Evolutionary conservation across 1,140 invertebrate species (phyloP), one percentile per base, ranked within the genome.

Genomic region (Gonioctena quinquepunctata): DNA sequence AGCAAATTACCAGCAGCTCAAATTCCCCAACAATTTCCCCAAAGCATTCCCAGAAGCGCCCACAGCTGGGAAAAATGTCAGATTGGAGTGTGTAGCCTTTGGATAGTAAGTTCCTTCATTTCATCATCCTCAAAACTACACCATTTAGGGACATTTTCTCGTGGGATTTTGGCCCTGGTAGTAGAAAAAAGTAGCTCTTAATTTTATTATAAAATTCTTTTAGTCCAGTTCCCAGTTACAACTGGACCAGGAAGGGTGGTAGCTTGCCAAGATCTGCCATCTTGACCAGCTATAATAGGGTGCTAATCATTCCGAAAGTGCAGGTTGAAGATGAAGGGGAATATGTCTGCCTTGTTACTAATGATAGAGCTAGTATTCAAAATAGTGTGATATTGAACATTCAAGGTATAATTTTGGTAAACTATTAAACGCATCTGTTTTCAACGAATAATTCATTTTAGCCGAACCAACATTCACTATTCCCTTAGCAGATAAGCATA

Each of bases 21-120:
- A 96, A 76, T 97, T 98, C 80, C 91, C 96, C 11, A 96, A 96
- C 80, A 96, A 95, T 80, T 98, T 98, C 79, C 96, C 96, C 0
- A 97, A 97, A 86, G 91, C 91, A 2, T 98, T 96, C 76, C 96
- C 96, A 0, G 94, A 96, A 84, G 93, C 94, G 18, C 94, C 96
- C 3, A 85, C 93, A 68, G 94, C 93, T 52, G 96, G 95, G 0
- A 89, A 94, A 77, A 91, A 96, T 84, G 94, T 98, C 11, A 86
- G 94, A 72, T 83, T 99, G 33, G 96, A 99, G 85, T 99, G 96
- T 86, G 88, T 98, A 69, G 95, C 95, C 22, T 98, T 97, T 89
- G 96, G 96, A 85, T 98, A 97, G 63, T 65, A 52, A 65, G 63
- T 65, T n/a, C n/a, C n/a, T n/a, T n/a, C n/a, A n/a, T n/a, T n/a